Evolutionary conservation across 53 echinoderm and acorn worm species (phyloP).

Genomic region (Temnopleurus reevesii): DNA sequence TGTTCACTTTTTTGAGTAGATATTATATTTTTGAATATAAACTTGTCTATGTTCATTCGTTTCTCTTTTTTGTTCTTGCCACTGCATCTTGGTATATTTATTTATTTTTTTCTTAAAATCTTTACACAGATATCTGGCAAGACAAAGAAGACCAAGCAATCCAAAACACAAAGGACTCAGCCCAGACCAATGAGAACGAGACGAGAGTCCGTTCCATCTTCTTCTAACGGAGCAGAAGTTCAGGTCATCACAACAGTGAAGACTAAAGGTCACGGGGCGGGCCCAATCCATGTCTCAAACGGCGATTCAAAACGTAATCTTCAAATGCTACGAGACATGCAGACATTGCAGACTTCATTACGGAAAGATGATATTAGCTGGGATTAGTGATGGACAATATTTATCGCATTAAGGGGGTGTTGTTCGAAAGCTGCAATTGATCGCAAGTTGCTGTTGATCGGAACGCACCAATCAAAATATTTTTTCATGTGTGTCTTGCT

Average conservation of each 20-base stretch:
- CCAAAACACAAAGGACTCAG: background rate
- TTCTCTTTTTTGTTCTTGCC: too few species aligned
- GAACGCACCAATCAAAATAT: too few species aligned
- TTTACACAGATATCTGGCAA: conserved; percentile 23
- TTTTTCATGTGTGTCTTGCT: too few species aligned
- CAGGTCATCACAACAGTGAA: conserved; percentile 96
- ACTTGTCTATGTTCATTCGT: too few species aligned
- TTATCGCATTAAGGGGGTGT: too few species aligned
- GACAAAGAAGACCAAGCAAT: conserved; percentile 35
- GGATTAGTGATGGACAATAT: conserved; percentile 65
- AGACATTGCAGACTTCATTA: conserved; percentile 86
- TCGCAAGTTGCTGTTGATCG: too few species aligned
- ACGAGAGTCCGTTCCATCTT: conserved; percentile 42
- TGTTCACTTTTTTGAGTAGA: too few species aligned
- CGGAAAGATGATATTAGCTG: conserved; percentile 91
- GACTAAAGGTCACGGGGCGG: conserved; percentile 78
- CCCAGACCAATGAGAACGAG: conserved; percentile 11
- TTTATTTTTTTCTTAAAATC: background rate
- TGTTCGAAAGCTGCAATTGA: too few species aligned
- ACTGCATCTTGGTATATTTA: too few species aligned
- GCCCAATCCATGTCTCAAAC: conserved; percentile 64
- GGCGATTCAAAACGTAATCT: conserved; percentile 34
- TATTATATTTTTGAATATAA: too few species aligned
- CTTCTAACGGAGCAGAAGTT: conserved; percentile 69
- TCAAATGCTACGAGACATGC: conserved; percentile 78